These are phyloP conservation scores for Zaprionus africanus DNA, from an alignment of 1,140 invertebrate species.

Conservation along the genomic window DNA sequence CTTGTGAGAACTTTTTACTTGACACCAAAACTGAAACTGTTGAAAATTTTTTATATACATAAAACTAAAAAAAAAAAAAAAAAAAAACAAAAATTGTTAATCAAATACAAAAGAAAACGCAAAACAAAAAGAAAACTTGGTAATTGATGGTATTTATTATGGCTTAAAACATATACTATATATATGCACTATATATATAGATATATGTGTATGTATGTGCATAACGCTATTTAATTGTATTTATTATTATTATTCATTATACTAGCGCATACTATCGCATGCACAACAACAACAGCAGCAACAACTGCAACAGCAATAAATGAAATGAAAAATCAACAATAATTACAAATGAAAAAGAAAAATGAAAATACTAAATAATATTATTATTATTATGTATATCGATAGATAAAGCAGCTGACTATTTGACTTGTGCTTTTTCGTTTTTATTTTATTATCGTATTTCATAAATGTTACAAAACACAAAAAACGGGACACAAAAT, in stretches of 20 bases:
- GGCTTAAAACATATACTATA: constrained; percentile 50
- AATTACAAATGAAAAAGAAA: constrained; percentile 5
- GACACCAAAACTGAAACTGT: constrained; percentile 80
- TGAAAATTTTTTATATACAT: constrained; percentile 80
- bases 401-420: constrained; percentile 31
- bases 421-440: constrained; percentile 74
- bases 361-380: constrained; percentile 4
- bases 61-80: constrained; percentile 49
- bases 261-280: constrained; percentile 65
- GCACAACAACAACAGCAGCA: constrained; percentile 54
- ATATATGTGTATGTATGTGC: constrained; percentile 8
- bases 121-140: constrained; percentile 61
- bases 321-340: constrained; percentile 22
- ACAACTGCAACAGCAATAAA: constrained; percentile 34
- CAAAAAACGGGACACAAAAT: constrained; percentile 64
- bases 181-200: constrained; percentile 1
- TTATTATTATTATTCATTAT: constrained; percentile 70
- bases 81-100: constrained; percentile 63
- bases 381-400: not conserved
- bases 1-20: constrained; percentile 80
- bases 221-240: constrained; percentile 74
- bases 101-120: constrained; percentile 45
- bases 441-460: constrained; percentile 74
- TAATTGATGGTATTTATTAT: constrained; percentile 79
- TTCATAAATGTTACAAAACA: constrained; percentile 72